Evolutionary conservation across 1,140 invertebrate genomes (phyloP).

Genomic region (Phymorhynchus buccinoides): DNA sequence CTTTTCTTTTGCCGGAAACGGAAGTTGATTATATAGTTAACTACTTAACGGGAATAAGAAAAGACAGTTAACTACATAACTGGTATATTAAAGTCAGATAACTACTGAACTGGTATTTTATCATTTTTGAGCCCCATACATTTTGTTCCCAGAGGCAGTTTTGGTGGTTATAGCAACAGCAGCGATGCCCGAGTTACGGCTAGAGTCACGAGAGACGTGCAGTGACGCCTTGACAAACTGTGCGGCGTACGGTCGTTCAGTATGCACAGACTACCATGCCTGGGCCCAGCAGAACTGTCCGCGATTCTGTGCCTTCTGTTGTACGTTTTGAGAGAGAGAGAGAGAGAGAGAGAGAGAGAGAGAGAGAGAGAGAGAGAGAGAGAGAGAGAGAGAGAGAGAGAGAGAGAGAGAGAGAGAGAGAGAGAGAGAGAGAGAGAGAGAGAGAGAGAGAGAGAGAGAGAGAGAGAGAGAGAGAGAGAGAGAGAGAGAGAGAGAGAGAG

Average conservation of each 20-base stretch:
- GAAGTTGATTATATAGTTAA: no score
- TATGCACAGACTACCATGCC: constrained; percentile 45
- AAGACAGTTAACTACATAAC: no score
- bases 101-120: background rate
- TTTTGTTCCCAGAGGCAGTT: background rate
- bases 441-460: background rate
- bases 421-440: background rate
- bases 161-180: background rate
- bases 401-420: background rate
- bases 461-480: background rate
- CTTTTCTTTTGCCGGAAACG: background rate
- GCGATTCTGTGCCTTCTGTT: constrained; percentile 48
- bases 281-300: constrained; percentile 51
- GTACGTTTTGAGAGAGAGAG: background rate
- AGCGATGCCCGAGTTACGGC: background rate
- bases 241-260: constrained; percentile 42
- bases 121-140: background rate
- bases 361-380: background rate
- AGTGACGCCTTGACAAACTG: constrained; percentile 50
- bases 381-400: background rate
- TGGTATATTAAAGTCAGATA: background rate
- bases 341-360: background rate
- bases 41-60: background rate
- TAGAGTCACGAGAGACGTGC: constrained; percentile 39
- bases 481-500: background rate